These are phyloP conservation scores for Lagodon rhomboides DNA, from an alignment of 2,797 vertebrate species.

Conservation along the genomic window DNA sequence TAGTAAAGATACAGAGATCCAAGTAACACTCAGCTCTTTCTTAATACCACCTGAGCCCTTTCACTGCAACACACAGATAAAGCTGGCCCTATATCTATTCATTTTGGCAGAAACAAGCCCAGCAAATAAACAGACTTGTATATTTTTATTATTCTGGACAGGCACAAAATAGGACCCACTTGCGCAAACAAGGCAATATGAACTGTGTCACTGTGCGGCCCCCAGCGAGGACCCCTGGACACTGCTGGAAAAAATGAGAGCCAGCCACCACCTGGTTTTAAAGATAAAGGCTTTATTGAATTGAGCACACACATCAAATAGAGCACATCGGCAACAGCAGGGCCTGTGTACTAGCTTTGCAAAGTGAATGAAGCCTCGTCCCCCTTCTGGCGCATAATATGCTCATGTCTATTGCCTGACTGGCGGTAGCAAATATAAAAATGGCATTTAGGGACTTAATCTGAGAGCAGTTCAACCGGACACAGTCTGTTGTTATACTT, in stretches of 20 bases:
- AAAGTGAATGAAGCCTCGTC: constrained; percentile 70
- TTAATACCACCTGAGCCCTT: constrained; percentile 79
- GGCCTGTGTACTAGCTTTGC: constrained; percentile 53
- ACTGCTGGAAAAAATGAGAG: constrained; percentile 61
- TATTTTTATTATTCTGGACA: constrained; percentile 84
- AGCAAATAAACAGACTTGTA: constrained; percentile 81
- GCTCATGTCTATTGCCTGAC: constrained; percentile 56
- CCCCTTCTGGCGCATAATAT: constrained; percentile 63
- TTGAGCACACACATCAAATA: constrained; percentile 74
- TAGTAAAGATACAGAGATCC: constrained; percentile 61
- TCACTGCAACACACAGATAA: constrained; percentile 63
- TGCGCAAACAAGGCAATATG: constrained; percentile 82
- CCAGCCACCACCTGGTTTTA: constrained; percentile 75
- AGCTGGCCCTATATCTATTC: constrained; percentile 67
- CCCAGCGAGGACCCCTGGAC: constrained; percentile 70
- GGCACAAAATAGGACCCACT: constrained; percentile 74
- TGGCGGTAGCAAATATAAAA: constrained; percentile 67
- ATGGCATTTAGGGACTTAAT: constrained; percentile 62
- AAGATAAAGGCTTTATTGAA: constrained; percentile 82
- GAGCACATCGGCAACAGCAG: constrained; percentile 66
- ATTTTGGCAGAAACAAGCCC: constrained; percentile 76
- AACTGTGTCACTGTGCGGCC: constrained; percentile 69
- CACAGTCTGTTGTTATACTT: constrained; percentile 57
- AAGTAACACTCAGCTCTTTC: constrained; percentile 67
- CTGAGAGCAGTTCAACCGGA: constrained; percentile 55